A percentile compares a stretch with the other conserved stretches of the same genome.
Conservation (phyloP, 1,140 invertebrate genomes). For the Bombus turneri region DNA sequence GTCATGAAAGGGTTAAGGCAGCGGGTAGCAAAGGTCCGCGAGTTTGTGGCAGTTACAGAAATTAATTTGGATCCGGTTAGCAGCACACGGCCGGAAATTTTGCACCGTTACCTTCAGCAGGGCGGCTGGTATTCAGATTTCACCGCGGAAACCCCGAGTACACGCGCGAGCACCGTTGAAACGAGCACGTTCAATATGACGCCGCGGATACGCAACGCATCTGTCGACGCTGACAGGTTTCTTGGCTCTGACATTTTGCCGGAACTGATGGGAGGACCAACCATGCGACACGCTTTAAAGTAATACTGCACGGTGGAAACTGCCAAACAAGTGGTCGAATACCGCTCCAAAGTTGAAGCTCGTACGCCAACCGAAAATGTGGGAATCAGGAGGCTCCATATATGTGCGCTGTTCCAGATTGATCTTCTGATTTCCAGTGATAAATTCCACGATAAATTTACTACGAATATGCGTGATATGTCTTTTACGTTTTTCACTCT, state of each 20-base stretch:
- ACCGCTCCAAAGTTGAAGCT: not conserved
- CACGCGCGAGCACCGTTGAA: not conserved
- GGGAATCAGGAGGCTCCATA: not conserved
- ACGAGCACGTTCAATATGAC: not conserved
- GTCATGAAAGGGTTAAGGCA: not conserved
- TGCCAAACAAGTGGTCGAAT: not conserved
- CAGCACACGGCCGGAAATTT: not conserved
- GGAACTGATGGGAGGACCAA: not conserved
- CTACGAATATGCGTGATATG: not conserved
- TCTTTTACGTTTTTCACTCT: not conserved
- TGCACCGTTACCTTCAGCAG: not conserved
- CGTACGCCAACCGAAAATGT: not conserved
- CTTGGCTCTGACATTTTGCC: not conserved
- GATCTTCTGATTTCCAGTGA: not conserved
- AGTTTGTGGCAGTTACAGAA: slow-evolving; percentile 10
- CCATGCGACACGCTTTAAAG: slow-evolving; percentile 13
- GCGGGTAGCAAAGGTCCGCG: not conserved
- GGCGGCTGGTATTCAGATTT: not conserved
- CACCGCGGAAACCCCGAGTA: not conserved
- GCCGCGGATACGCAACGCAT: not conserved
- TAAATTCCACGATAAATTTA: not conserved
- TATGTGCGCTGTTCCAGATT: not conserved
- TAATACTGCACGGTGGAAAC: not conserved
- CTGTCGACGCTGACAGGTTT: slow-evolving; percentile 22
- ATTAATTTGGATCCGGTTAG: slow-evolving; percentile 26